A percentile compares a stretch with the other conserved stretches of the same genome.
These are phyloP conservation scores for Rhopalosiphum maidis DNA, from an alignment of 1,140 invertebrate species.

Conservation along the genomic window DNA sequence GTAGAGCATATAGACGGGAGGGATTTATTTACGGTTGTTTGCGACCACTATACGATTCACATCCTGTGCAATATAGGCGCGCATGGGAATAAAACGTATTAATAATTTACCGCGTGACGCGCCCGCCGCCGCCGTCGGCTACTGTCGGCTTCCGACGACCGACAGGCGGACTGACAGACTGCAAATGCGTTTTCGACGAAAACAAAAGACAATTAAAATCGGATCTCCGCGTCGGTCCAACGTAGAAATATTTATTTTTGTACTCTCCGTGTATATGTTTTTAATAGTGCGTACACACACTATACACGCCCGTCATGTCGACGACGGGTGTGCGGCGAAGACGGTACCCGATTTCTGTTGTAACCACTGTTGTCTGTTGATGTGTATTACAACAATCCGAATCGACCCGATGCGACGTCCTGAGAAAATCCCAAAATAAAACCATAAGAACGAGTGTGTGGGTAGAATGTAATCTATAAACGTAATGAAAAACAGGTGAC, in stretches of 20 bases:
- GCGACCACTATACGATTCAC: not conserved
- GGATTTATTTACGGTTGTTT: not conserved
- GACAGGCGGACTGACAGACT: not conserved
- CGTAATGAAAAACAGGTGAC: not conserved
- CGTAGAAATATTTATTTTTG: not conserved
- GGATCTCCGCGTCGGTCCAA: not conserved
- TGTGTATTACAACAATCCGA: not conserved
- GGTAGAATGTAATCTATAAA: not conserved
- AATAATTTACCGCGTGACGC: not conserved
- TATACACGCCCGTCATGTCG: too few relatives aligned
- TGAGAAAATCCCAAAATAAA: not conserved
- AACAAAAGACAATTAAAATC: slow-evolving; percentile 16
- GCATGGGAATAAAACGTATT: not conserved
- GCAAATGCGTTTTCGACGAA: not conserved
- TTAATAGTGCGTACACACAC: not conserved
- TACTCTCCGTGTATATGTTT: not conserved
- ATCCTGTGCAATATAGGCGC: not conserved
- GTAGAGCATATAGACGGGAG: not conserved
- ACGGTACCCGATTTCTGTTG: not conserved
- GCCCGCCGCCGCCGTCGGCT: too few relatives aligned
- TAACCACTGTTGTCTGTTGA: not conserved
- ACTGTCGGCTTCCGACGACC: not conserved
- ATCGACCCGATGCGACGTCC: not conserved
- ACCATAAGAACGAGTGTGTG: not conserved
- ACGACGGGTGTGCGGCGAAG: not conserved